Evolutionary conservation across 2,113 vertebrate species (phyloP).

Genomic region (Nerophis lumbriciformis): DNA sequence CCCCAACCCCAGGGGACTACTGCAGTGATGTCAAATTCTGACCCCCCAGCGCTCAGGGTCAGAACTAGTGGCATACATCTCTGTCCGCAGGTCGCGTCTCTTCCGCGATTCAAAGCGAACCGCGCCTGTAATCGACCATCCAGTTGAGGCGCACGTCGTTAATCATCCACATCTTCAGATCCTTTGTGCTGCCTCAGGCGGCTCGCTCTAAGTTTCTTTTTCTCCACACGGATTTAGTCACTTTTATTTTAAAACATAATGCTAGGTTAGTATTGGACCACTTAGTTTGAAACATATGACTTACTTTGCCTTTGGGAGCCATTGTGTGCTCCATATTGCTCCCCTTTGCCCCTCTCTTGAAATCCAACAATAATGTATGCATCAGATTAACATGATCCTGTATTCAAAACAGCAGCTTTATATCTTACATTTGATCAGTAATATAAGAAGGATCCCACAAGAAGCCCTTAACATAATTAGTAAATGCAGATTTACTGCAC

Average conservation of each 20-base stretch:
- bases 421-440: not conserved
- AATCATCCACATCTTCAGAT: conserved; percentile 31
- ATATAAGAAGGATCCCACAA: not conserved
- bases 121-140: conserved; percentile 17
- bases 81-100: conserved; percentile 21
- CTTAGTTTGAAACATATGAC: not conserved
- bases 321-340: not conserved
- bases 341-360: not conserved
- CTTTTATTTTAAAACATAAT: conserved; percentile 6
- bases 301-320: not conserved
- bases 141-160: conserved; percentile 18
- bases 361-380: not conserved
- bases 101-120: conserved; percentile 20
- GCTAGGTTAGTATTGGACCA: not conserved
- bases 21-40: conserved; percentile 27
- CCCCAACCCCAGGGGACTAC: conserved; percentile 1
- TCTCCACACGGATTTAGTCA: conserved; percentile 7
- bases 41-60: conserved; percentile 19
- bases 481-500: not conserved
- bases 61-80: conserved; percentile 25
- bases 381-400: not conserved
- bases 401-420: not conserved
- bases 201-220: conserved; percentile 1
- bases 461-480: not conserved
- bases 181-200: conserved; percentile 13